A percentile compares a stretch with the other conserved stretches of the same genome.
Evolutionary conservation across 2,888 invertebrate species (phyloP).

Genomic region (Strigamia maritima): DNA sequence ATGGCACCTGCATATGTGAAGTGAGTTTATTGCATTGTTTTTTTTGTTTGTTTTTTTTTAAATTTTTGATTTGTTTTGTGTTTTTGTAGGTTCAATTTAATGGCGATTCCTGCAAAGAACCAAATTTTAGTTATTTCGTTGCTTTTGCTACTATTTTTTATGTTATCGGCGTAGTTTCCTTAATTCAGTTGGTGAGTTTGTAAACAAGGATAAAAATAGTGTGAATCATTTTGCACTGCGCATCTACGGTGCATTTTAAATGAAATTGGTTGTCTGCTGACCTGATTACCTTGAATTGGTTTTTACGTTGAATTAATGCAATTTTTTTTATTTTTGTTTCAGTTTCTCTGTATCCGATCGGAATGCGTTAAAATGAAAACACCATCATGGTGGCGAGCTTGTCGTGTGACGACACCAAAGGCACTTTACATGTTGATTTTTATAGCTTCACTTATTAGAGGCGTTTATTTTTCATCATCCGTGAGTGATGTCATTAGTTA

Average conservation of each 20-base stretch:
- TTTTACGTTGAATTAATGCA: neutral
- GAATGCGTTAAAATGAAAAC: constrained; percentile 69
- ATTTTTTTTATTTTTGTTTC: constrained; percentile 40
- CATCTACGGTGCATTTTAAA: no score
- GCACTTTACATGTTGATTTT: constrained; percentile 81
- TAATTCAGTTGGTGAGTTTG: constrained; percentile 69
- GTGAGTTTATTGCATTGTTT: constrained; percentile 54
- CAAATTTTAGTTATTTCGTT: constrained; percentile 73
- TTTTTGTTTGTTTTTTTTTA: neutral
- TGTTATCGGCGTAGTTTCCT: constrained; percentile 75
- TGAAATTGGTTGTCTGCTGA: no score
- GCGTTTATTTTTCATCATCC: constrained; percentile 85
- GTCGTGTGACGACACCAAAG: constrained; percentile 84
- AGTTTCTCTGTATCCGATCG: constrained; percentile 46
- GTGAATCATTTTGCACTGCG: no score
- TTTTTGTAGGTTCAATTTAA: constrained; percentile 64
- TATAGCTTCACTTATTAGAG: constrained; percentile 76
- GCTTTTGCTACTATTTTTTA: constrained; percentile 68
- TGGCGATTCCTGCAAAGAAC: constrained; percentile 76
- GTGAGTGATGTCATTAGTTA: constrained; percentile 67
- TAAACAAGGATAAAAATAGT: constrained; percentile 60
- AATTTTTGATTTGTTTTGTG: neutral
- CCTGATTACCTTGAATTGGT: no score
- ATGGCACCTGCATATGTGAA: constrained; percentile 87
- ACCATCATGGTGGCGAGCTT: constrained; percentile 74